phyloP scores from a whole-genome alignment of 2,113 vertebrate genomes.

The Paradisaea rubra region DNA sequence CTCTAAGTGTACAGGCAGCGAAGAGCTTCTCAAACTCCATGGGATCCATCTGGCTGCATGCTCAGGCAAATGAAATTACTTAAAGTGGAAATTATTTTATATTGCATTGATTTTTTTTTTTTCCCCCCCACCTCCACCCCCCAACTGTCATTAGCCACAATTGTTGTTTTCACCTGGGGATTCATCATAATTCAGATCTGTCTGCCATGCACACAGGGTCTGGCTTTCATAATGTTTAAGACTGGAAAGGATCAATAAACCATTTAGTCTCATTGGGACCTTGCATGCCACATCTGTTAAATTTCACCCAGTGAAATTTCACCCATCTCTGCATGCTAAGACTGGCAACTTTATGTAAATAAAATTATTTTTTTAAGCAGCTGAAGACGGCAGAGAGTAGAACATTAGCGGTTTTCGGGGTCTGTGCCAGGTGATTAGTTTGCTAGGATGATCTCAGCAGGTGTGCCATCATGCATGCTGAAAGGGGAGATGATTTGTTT shows the following conservation, averaged over 20 bases:
- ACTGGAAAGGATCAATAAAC: slow-evolving; percentile 49
- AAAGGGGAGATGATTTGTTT: background rate
- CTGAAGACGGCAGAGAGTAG: background rate
- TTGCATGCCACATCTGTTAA: slow-evolving; percentile 4
- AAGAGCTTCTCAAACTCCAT: background rate
- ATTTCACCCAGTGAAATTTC: background rate
- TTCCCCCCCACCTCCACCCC: no score
- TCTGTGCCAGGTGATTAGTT: background rate
- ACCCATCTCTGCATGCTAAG: background rate
- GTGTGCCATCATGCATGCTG: background rate
- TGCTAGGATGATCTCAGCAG: slow-evolving; percentile 17
- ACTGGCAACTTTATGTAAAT: background rate
- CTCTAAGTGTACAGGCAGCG: background rate
- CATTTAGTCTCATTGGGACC: background rate
- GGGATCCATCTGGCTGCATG: background rate
- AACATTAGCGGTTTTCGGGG: background rate
- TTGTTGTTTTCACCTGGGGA: slow-evolving; percentile 36
- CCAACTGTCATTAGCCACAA: background rate
- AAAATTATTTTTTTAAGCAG: background rate
- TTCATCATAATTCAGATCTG: slow-evolving; percentile 8
- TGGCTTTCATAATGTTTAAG: slow-evolving; percentile 43
- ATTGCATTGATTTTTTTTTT: background rate
- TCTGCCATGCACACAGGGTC: background rate
- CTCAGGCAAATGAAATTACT: background rate
- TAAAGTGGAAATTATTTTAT: slow-evolving; percentile 17